These are phyloP conservation scores for Drosophila mayaguana DNA, from an alignment of 2,888 invertebrate species.

Conservation along the genomic window DNA sequence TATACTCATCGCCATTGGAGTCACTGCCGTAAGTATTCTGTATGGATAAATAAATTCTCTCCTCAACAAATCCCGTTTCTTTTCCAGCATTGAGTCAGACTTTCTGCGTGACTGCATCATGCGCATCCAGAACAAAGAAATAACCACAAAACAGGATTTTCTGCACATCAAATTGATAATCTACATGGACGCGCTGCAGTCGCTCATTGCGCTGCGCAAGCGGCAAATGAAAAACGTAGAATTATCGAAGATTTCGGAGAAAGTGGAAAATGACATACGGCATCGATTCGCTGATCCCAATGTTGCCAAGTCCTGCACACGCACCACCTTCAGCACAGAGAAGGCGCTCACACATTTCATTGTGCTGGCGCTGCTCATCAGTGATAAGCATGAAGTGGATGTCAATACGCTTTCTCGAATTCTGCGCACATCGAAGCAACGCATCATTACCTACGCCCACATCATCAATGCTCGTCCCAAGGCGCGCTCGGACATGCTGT, in stretches of 20 bases:
- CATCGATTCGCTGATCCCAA: constrained; percentile 77
- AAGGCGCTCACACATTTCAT: constrained; percentile 83
- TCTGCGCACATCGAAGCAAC: constrained; percentile 71
- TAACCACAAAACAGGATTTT: constrained; percentile 57
- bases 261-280: constrained; percentile 83
- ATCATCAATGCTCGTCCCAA: constrained; percentile 72
- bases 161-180: constrained; percentile 79
- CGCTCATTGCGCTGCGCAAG: constrained; percentile 72
- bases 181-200: constrained; percentile 82
- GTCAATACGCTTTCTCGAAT: constrained; percentile 68
- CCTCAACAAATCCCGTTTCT: background rate
- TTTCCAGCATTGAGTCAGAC: constrained; percentile 79
- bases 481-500: constrained; percentile 58
- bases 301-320: constrained; percentile 53
- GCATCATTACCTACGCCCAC: constrained; percentile 77
- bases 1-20: constrained; percentile 63
- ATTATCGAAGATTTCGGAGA: constrained; percentile 82
- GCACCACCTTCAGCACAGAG: constrained; percentile 75
- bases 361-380: constrained; percentile 77
- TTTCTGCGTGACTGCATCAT: constrained; percentile 65
- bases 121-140: constrained; percentile 61
- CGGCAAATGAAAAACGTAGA: constrained; percentile 66
- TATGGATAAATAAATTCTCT: background rate
- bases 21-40: constrained; percentile 78
- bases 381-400: constrained; percentile 76